Conservation (phyloP, 1,140 invertebrate genomes). For the Lanistes nyassanus region DNA sequence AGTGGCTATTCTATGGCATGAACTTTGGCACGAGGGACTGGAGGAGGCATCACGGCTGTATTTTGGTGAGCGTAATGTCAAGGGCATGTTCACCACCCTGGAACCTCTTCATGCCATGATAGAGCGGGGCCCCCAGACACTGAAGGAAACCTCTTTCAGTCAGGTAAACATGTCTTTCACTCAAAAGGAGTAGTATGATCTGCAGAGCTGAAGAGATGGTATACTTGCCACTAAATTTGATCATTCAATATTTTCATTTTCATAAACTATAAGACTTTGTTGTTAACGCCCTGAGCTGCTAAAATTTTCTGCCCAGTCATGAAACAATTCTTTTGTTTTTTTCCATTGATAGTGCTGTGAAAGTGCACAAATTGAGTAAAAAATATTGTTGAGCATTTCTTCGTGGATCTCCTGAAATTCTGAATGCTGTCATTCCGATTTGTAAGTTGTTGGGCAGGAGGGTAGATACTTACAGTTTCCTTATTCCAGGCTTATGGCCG, state of each 20-base stretch:
- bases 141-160: conserved; percentile 97
- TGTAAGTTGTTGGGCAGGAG: neutral
- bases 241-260: too few species aligned
- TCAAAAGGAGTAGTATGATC: too few species aligned
- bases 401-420: too few species aligned
- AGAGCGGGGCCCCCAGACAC: conserved; percentile 91
- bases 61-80: conserved; percentile 88
- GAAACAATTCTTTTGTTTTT: too few species aligned
- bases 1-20: conserved; percentile 99
- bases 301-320: too few species aligned
- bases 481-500: conserved; percentile 80
- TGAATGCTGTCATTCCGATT: neutral
- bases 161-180: conserved; percentile 70
- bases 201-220: too few species aligned
- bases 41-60: conserved; percentile 97
- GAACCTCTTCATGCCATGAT: conserved; percentile 95
- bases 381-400: too few species aligned
- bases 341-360: too few species aligned
- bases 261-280: too few species aligned
- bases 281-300: too few species aligned
- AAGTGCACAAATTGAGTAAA: too few species aligned
- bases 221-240: too few species aligned
- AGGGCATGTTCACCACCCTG: conserved; percentile 94
- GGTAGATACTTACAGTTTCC: neutral
- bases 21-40: conserved; percentile 98